Evolutionary conservation across 2,113 vertebrate genomes (phyloP), one percentile per base, ranked within the genome.

Genomic region (Poecile atricapillus): DNA sequence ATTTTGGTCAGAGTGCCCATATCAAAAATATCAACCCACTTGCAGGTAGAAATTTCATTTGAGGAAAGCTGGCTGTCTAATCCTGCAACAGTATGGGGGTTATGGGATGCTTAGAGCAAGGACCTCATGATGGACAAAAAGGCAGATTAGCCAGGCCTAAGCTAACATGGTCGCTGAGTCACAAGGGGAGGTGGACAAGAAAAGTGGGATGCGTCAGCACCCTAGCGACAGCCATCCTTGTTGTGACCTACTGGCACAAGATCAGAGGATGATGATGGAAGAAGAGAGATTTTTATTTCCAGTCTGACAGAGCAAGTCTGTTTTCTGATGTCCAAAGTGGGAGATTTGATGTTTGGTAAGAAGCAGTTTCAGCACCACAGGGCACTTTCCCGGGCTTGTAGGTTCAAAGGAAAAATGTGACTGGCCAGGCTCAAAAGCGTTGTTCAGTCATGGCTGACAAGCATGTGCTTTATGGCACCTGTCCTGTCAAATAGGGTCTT

Each of bases 341-440:
- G 59, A 83, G 35, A 52, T 31, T 76, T 87, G 59, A 46, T 74
- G 50, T 74, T 95, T 62, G 80, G 43, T 58, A 76, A 83, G 89
- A 95, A 73, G 50, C 10, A 46, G 50, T 79, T 91, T 89, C 50
- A 73, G 33, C 52, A 93, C 85, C 79, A 83, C 71, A 67, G 83
- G 71, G 41, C 82, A 63, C 35, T 88, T 94, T 81, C 35, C 74
- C 8, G 19, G 7, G 22, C 25, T 85, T 70, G 59, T 77, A 77
- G 1, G 24, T 95, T 96, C 93, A 96, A 94, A 96, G 63, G 77
- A 35, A 83, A 91, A 77, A 74, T 65, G 50, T 67, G 50, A 86
- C 79, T 12, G 13, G 46, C 10, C 63, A 90, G 71, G 90, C 95
- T 86, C 82, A 96, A 95, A 93, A 92, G 47, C 1, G 0, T 39